Base-by-base conservation (phyloP, 2,113 vertebrate genomes). In the Sardina pilchardus region DNA sequence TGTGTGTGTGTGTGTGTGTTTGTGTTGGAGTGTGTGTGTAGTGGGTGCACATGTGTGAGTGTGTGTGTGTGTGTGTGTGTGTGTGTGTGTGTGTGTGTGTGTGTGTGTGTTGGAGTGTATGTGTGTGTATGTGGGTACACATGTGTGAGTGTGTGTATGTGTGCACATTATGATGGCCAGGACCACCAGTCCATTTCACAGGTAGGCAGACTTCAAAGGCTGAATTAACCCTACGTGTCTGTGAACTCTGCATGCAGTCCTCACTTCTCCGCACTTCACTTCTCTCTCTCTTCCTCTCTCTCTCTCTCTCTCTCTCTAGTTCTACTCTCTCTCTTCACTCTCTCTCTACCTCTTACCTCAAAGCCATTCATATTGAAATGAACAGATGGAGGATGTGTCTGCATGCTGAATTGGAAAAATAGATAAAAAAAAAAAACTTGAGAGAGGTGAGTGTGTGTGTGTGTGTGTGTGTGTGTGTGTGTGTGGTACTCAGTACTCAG, bases 331-430 rank as follows among this genome's bases (percentile, higher is more conserved):
- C 71, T 78, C 71, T 34, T 34, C 34, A 6, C 34, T 36, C 5
- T 17, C 30, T 6, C 34, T 36, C 14, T 78, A 34, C 71, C 71
- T 78, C 71, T 78, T 16, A 78, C 71, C 71, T 78, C 71, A 78
- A 78, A 78, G 71, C 87, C 92, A 94, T 95, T 95, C 92, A 94
- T 95, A 95, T 95, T 95, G 89, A 95, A 95, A 94, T 94, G 93
- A 93, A 91, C 91, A 87, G 91, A 91, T 91, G 90, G 91, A 92
- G 90, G 90, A 34, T 75, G 67, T 78, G 71, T 78, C 34, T 78
- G 71, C 71, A 78, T 78, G 71, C 71, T 78, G 71, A 87, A 87
- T 86, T 26, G 90, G 75, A 88, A 84, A 91, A 87, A 86, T 89
- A 94, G 92, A 94, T 94, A 5, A 36, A 78, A 92, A 93, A 94